These are phyloP conservation scores for Empidonax alnorum DNA, from an alignment of 2,113 vertebrate species.

Conservation along the genomic window DNA sequence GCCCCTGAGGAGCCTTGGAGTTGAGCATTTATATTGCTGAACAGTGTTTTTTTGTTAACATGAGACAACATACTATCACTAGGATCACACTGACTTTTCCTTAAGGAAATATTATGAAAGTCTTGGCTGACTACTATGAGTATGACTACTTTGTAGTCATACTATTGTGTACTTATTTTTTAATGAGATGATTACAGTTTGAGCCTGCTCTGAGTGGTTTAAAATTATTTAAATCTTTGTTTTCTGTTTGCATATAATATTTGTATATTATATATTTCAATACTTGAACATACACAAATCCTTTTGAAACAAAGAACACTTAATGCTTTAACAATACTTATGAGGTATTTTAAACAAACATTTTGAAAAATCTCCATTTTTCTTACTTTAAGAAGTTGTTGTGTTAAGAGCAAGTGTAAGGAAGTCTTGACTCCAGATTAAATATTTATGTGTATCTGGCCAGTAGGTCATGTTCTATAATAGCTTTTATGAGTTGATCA, in stretches of 20 bases:
- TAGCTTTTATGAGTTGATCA: constrained; percentile 43
- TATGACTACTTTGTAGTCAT: too few species aligned
- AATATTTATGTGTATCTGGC: constrained; percentile 45
- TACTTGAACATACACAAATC: neutral
- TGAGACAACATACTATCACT: neutral
- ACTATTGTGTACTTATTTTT: neutral
- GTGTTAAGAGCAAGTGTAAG: neutral
- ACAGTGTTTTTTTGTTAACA: neutral
- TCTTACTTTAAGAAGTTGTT: neutral
- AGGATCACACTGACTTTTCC: neutral
- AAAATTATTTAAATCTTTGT: neutral
- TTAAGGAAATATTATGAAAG: neutral
- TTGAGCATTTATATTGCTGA: neutral
- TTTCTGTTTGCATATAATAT: neutral
- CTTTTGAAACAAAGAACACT: neutral
- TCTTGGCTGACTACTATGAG: neutral
- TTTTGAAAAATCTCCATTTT: neutral
- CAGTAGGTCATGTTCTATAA: constrained; percentile 18
- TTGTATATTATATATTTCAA: neutral
- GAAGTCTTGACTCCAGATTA: constrained; percentile 45
- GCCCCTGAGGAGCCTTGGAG: neutral
- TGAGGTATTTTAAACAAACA: neutral
- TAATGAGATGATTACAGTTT: neutral
- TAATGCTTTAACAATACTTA: neutral
- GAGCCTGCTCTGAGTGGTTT: neutral